Conservation (phyloP, 2,113 vertebrate genomes). For the Campylomormyrus tamandua region DNA sequence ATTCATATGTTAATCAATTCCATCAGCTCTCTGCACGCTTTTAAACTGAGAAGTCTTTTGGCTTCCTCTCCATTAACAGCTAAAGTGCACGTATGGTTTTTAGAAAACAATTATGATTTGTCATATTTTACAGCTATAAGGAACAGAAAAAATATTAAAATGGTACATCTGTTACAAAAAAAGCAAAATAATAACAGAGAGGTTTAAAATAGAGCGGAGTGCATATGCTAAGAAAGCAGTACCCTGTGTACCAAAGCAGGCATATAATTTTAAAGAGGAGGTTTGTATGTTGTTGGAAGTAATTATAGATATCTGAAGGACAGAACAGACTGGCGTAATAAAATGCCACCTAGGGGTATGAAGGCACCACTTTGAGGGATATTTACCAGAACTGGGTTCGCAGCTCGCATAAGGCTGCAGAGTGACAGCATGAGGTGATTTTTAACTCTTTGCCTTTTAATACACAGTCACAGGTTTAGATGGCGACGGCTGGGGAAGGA, state of each 20-base stretch:
- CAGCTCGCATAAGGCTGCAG: background rate
- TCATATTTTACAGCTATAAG: background rate
- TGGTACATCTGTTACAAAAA: constrained; percentile 46
- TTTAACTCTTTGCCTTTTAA: background rate
- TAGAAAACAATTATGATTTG: background rate
- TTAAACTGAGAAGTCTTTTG: background rate
- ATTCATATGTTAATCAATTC: background rate
- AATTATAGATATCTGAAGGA: constrained; percentile 63
- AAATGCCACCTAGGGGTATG: constrained; percentile 60
- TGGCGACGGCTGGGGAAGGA: background rate
- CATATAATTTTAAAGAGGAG: constrained; percentile 65
- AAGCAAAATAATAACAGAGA: constrained; percentile 69
- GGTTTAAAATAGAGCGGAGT: constrained; percentile 63
- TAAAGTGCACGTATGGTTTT: background rate
- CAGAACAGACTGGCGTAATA: constrained; percentile 61
- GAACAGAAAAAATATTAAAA: constrained; percentile 50
- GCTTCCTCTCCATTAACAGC: background rate
- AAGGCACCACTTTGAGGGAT: constrained; percentile 24
- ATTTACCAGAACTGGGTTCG: background rate
- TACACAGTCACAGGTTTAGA: background rate
- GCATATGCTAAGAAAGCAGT: constrained; percentile 59
- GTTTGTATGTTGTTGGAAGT: constrained; percentile 56
- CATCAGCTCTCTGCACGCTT: background rate
- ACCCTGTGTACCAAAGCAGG: constrained; percentile 54
- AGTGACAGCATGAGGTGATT: background rate